These are phyloP conservation scores for Nephrocerus scutellatus DNA, from an alignment of 2,888 invertebrate genomes.

Conservation along the genomic window DNA sequence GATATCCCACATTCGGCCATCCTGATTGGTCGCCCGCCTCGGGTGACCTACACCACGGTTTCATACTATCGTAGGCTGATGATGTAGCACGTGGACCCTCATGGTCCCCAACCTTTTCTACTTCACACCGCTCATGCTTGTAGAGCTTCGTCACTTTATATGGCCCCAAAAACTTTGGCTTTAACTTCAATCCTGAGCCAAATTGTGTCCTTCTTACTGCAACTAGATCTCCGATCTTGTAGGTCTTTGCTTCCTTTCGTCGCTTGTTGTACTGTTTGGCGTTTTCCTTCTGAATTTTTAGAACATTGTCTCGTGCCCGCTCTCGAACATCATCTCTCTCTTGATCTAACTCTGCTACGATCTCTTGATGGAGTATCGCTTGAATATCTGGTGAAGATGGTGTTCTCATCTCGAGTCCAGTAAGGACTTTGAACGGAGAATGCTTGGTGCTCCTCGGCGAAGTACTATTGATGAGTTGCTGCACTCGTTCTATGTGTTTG, in stretches of 20 bases:
- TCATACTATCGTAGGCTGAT: slow-evolving; percentile 12
- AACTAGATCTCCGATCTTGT: slow-evolving; percentile 9
- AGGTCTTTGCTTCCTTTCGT: slow-evolving; percentile 1
- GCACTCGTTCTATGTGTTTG: slow-evolving; percentile 18
- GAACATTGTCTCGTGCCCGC: slow-evolving; percentile 3
- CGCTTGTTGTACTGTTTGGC: slow-evolving; percentile 1
- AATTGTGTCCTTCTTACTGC: slow-evolving; percentile 16
- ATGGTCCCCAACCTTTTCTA: slow-evolving; percentile 11
- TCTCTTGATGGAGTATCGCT: too few species aligned
- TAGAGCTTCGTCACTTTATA: slow-evolving; percentile 3
- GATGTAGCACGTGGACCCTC: slow-evolving; percentile 12
- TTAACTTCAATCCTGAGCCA: slow-evolving; percentile 12
- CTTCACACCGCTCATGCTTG: slow-evolving; percentile 9
- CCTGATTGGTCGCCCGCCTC: slow-evolving; percentile 10
- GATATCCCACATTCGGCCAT: slow-evolving; percentile 10
- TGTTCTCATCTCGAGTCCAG: too few species aligned
- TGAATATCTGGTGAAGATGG: too few species aligned
- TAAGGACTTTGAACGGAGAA: too few species aligned
- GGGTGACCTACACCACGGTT: slow-evolving; percentile 13
- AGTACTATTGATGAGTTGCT: slow-evolving; percentile 22
- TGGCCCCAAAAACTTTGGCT: slow-evolving; percentile 13
- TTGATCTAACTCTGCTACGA: neutral
- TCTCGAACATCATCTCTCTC: slow-evolving; percentile 4
- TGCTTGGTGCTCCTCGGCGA: slow-evolving; percentile 1
- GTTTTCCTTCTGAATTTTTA: slow-evolving; percentile 6